phyloP scores from a whole-genome alignment of 2,113 vertebrate genomes.

The Pelecanus crispus region DNA sequence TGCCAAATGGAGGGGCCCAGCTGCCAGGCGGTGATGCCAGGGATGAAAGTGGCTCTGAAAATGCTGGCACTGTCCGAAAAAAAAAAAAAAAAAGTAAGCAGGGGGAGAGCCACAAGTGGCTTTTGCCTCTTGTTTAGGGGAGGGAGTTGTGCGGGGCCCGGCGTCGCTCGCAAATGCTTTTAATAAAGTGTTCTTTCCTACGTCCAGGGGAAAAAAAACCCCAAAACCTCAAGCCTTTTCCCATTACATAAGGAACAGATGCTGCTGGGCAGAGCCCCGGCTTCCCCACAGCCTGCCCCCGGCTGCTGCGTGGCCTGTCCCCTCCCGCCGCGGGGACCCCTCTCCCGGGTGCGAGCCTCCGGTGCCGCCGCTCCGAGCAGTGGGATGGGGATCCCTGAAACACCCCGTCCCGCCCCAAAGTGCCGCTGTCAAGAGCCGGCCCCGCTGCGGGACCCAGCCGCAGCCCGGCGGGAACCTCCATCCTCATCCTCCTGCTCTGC shows the following conservation, averaged over 20 bases:
- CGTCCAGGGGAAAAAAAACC: not conserved
- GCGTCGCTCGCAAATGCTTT: not conserved
- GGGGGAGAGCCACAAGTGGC: not conserved
- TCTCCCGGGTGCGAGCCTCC: not conserved
- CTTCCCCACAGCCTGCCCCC: not conserved
- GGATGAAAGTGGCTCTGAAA: not conserved
- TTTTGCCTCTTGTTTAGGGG: not conserved
- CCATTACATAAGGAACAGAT: constrained; percentile 40
- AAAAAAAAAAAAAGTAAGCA: accelerated
- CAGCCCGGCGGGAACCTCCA: not conserved
- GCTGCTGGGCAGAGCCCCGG: constrained; percentile 1
- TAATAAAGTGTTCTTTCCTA: constrained; percentile 63
- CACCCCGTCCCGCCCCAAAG: not conserved
- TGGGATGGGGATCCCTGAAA: not conserved
- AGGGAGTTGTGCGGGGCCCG: not conserved
- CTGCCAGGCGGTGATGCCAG: accelerated
- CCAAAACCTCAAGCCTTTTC: constrained; percentile 30
- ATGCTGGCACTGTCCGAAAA: not conserved
- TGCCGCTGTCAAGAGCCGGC: not conserved
- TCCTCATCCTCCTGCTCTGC: not conserved
- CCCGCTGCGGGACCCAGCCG: accelerated
- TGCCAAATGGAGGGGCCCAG: not conserved
- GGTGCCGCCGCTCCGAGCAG: accelerated
- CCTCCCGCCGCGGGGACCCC: not conserved
- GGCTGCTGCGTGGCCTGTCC: not conserved